A percentile compares a stretch with the other conserved stretches of the same genome.
These are phyloP conservation scores for Selenia dentaria DNA, from an alignment of 2,888 invertebrate genomes.

Conservation along the genomic window DNA sequence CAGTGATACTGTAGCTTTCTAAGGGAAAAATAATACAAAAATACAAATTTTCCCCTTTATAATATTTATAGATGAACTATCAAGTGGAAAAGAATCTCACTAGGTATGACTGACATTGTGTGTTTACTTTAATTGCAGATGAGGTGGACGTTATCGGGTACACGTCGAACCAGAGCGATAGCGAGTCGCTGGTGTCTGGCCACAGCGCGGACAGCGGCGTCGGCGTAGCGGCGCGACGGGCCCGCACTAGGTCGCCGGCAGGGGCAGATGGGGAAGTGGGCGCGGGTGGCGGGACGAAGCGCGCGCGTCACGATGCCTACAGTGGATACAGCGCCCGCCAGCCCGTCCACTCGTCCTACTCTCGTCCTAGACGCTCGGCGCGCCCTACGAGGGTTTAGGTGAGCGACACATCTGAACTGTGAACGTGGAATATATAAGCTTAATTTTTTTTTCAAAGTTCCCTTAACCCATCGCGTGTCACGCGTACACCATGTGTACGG, in stretches of 20 bases:
- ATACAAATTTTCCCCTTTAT: no score
- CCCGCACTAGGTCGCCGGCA: constrained; percentile 36
- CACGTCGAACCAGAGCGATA: constrained; percentile 93
- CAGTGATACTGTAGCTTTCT: no score
- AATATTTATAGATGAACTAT: no score
- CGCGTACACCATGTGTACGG: no score
- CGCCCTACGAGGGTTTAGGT: constrained; percentile 71
- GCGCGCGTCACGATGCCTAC: constrained; percentile 49
- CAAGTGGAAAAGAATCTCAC: no score
- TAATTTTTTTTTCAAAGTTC: no score
- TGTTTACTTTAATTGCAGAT: constrained; percentile 78
- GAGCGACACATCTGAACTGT: constrained; percentile 15
- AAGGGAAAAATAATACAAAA: no score
- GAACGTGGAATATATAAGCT: no score
- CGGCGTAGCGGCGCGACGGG: constrained; percentile 72
- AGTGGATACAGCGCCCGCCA: constrained; percentile 35
- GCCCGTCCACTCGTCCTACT: constrained; percentile 56
- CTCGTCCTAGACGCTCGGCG: constrained; percentile 41
- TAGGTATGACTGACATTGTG: not conserved
- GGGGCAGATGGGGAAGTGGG: no score
- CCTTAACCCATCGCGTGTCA: no score
- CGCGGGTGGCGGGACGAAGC: constrained; percentile 35
- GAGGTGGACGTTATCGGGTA: constrained; percentile 95
- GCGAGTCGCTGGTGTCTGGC: constrained; percentile 92
- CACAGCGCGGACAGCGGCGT: constrained; percentile 89